phyloP scores from a whole-genome alignment of 2,888 invertebrate species.

The Lithophane leautieri region DNA sequence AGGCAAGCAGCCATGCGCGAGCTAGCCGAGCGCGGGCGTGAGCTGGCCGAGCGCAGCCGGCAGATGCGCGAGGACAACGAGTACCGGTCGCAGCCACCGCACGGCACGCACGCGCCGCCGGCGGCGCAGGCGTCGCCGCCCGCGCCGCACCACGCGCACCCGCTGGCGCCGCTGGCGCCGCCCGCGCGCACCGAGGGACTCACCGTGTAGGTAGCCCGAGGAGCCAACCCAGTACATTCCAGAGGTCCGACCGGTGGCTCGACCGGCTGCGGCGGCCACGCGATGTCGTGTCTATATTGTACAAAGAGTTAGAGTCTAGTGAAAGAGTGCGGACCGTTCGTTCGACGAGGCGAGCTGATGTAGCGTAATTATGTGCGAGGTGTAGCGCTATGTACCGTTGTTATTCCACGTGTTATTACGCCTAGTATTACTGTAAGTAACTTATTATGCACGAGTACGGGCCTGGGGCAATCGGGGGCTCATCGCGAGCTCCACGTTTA shows the following conservation, averaged over 20 bases:
- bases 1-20: constrained; percentile 88
- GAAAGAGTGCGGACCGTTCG: constrained; percentile 78
- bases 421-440: constrained; percentile 88
- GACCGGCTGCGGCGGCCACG: constrained; percentile 48
- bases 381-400: constrained; percentile 87
- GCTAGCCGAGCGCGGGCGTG: constrained; percentile 89
- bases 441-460: constrained; percentile 88
- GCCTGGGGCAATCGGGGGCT: constrained; percentile 89
- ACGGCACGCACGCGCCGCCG: constrained; percentile 79
- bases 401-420: constrained; percentile 87
- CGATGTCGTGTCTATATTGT: constrained; percentile 81
- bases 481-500: constrained; percentile 84
- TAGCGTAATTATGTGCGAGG: constrained; percentile 81
- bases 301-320: constrained; percentile 80
- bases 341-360: constrained; percentile 75
- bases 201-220: constrained; percentile 90
- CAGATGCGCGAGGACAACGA: constrained; percentile 88
- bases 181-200: constrained; percentile 93
- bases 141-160: constrained; percentile 84
- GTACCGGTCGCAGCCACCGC: constrained; percentile 87
- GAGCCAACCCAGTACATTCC: constrained; percentile 79
- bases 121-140: constrained; percentile 90
- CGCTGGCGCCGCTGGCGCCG: constrained; percentile 91
- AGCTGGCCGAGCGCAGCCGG: constrained; percentile 88
- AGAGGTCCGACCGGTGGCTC: constrained; percentile 69